Evolutionary conservation across 92 coral and sea anemone genomes (phyloP), one percentile per base, ranked within the genome.

Genomic region (Meandrina meandrites): DNA sequence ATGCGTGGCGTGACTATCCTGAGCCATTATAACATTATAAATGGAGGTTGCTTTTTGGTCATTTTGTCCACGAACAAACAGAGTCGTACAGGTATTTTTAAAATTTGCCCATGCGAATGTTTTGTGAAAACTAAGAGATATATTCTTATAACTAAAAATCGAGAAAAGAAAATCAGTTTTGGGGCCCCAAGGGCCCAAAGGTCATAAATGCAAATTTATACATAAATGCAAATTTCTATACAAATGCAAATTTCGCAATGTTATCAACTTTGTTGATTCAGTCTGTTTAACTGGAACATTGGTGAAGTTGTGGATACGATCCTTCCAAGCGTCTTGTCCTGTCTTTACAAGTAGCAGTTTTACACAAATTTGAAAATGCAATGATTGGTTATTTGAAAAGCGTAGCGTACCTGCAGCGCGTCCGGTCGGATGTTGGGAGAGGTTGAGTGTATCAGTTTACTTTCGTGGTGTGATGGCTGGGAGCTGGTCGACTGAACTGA

Each of bases 401-500:
- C 0, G 76, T 13, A 31, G 19, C 10, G 50, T 40, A 48, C 77
- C 14, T 35, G 56, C 11, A 1, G 72, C 8, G 80, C 56, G 37
- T 72, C 77, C 77, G 16, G 47, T 73, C 79, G 69, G 78, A 50
- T 50, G 67, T 53, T 72, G 24, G 75, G 19, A 27, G 24, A 56
- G 21, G 34, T 1, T 34, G 11, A 4, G n/a, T 32, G 12, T 60
- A 73, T 84, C 87, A 83, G 50, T 51, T 54, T 84, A 73, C 80
- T 36, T 53, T 14, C 17, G 78, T 15, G 22, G 42, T 37, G 40
- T 69, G 78, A 50, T 70, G 47, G 22, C 66, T 19, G 2, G 19
- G 47, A 81, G 62, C 66, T 21, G 67, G 47, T 21, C 47, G 47
- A 22, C 69, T 71, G 40, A 71, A 36, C 11, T 30, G 74, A 11